phyloP scores from a whole-genome alignment of 2,797 vertebrate genomes.

The Tadarida brasiliensis region DNA sequence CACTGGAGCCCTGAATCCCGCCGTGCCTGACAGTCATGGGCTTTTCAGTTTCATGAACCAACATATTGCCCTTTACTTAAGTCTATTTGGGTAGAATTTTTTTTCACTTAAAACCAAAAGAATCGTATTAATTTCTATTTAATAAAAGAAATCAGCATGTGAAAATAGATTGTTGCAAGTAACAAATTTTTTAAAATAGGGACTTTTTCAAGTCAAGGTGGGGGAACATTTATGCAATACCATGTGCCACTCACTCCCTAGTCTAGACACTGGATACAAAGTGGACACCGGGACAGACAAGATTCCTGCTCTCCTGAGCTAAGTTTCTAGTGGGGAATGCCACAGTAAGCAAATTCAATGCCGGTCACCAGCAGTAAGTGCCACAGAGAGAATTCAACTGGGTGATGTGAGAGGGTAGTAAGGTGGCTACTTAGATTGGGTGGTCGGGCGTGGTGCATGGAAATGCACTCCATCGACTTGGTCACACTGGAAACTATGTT shows the following conservation, averaged over 20 bases:
- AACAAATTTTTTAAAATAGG: background rate
- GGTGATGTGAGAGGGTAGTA: background rate
- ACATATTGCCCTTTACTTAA: background rate
- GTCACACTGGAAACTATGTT: background rate
- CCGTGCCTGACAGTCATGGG: background rate
- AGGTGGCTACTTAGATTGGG: background rate
- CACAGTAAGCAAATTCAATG: background rate
- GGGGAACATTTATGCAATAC: background rate
- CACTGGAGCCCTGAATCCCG: background rate
- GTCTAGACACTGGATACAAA: background rate
- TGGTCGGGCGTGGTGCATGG: background rate
- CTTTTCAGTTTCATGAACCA: background rate
- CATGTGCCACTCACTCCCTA: background rate
- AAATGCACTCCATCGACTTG: accelerated
- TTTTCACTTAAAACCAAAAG: background rate
- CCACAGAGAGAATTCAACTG: background rate
- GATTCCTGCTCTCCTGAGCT: background rate
- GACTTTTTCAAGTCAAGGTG: background rate
- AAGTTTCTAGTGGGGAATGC: background rate
- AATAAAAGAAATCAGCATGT: background rate
- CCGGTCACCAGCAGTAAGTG: background rate
- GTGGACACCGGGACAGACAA: background rate
- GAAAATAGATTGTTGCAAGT: background rate
- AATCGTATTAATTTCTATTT: background rate
- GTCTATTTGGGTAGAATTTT: background rate